Evolutionary conservation across 2,113 vertebrate species (phyloP).

Genomic region (Phyllopteryx taeniolatus): DNA sequence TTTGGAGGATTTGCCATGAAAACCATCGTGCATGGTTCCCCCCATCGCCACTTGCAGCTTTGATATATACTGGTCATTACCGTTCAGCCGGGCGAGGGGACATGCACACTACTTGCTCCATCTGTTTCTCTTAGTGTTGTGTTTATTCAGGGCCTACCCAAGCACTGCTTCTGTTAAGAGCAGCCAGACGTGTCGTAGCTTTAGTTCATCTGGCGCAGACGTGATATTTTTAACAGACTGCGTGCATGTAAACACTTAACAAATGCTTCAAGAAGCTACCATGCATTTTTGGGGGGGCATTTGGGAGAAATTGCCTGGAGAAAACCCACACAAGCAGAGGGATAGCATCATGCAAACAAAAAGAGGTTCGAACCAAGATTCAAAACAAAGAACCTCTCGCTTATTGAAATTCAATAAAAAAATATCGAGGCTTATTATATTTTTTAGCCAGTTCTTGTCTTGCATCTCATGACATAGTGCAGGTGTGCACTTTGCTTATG

Average conservation of each 20-base stretch:
- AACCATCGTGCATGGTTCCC: too few species aligned
- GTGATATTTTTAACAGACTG: not conserved
- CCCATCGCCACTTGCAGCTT: too few species aligned
- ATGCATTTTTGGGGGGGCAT: not conserved
- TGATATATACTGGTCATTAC: not conserved
- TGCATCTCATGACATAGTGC: not conserved
- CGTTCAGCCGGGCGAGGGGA: not conserved
- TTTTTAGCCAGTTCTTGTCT: not conserved
- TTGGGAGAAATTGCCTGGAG: not conserved
- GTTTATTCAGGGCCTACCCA: conserved; percentile 40
- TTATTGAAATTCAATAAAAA: not conserved
- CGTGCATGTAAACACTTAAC: conserved; percentile 15
- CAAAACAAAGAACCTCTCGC: not conserved
- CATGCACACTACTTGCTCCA: not conserved
- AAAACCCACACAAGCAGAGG: not conserved
- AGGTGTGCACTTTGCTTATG: not conserved
- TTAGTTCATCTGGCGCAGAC: conserved; percentile 6
- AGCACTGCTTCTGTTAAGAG: conserved; percentile 40
- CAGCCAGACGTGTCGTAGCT: conserved; percentile 27
- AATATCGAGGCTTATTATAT: not conserved
- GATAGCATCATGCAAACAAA: not conserved
- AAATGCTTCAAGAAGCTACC: not conserved
- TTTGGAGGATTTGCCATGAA: too few species aligned
- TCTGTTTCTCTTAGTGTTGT: conserved; percentile 33
- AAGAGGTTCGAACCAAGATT: not conserved